Base-by-base conservation (phyloP, 1,140 invertebrate genomes). In the Trachymyrmex cornetzi region DNA sequence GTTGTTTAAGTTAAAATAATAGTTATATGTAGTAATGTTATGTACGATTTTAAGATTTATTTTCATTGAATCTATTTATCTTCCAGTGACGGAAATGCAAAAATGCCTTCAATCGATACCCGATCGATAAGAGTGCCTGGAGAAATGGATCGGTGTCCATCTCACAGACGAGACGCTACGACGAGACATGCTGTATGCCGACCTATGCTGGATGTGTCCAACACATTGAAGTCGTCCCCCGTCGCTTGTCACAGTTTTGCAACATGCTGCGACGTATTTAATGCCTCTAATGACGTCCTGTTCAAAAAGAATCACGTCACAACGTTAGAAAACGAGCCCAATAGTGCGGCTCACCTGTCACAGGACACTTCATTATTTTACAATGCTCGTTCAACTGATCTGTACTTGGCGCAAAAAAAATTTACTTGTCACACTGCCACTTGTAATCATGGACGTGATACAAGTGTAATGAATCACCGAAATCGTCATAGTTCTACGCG, bases 81-180 rank as follows among this genome's bases (percentile, higher is more conserved):
- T 93, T 93, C 38, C 74, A 93, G 93, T 93, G 86, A 92, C 90
- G 91, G 88, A 72, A 91, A 61, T 19, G 9, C 67, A 88, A 87
- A 87, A 53, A 93, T 93, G 92, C 71, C 79, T 77, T 77, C 81
- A 63, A 90, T 53, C 71, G 55, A 53, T 88, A 67, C 77, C 87
- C 77, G 75, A 89, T 53, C 64, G 75, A 64, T 59, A 90, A 85
- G 64, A 84, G 48, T 64, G 67, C 34, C 64, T 67, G 66, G 66
- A 88, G 87, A 92, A 82, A 92, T 92, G 92, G 74, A 89, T 84
- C 48, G 38, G 38, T 67, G 30, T 61, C 81, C 74, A 50, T 34
- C 30, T n/a, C 19, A 34, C 24, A 79, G 67, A 63, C 38, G 19
- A 67, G 19, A 59, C 34, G 59, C 7, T 38, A 27, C 67, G 30